These are phyloP conservation scores for Ibidorhyncha struthersii DNA, from an alignment of 2,113 vertebrate species.

Conservation along the genomic window DNA sequence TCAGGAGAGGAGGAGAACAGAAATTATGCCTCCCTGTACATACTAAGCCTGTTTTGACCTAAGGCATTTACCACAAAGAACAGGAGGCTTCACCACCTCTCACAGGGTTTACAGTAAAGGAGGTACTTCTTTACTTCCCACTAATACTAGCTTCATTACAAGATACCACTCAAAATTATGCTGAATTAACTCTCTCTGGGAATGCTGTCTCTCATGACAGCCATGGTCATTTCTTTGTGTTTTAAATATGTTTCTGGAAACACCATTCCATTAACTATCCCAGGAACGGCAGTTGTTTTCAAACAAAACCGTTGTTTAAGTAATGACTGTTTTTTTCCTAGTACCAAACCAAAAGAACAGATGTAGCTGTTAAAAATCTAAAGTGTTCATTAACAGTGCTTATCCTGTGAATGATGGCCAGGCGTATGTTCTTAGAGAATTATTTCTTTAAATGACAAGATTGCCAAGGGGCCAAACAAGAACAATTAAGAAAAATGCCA, in stretches of 20 bases:
- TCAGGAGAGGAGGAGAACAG: not conserved
- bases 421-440: not conserved
- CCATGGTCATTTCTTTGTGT: not conserved
- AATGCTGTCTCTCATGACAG: not conserved
- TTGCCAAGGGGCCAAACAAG: not conserved
- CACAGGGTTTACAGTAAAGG: not conserved
- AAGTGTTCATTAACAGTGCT: not conserved
- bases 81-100: not conserved
- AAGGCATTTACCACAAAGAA: not conserved
- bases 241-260: not conserved
- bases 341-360: not conserved
- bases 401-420: not conserved
- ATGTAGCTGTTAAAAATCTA: not conserved
- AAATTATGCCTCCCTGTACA: constrained; percentile 8
- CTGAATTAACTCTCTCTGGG: not conserved
- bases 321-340: not conserved
- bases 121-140: not conserved
- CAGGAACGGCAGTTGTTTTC: not conserved
- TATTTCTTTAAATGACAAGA: constrained; percentile 14
- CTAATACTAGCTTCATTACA: not conserved
- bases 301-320: not conserved
- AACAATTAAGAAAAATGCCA: constrained; percentile 41
- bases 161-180: not conserved
- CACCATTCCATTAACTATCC: not conserved
- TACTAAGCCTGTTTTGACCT: constrained; percentile 32